Evolutionary conservation across 2,113 vertebrate genomes (phyloP).

Genomic region (Semnornis frantzii): DNA sequence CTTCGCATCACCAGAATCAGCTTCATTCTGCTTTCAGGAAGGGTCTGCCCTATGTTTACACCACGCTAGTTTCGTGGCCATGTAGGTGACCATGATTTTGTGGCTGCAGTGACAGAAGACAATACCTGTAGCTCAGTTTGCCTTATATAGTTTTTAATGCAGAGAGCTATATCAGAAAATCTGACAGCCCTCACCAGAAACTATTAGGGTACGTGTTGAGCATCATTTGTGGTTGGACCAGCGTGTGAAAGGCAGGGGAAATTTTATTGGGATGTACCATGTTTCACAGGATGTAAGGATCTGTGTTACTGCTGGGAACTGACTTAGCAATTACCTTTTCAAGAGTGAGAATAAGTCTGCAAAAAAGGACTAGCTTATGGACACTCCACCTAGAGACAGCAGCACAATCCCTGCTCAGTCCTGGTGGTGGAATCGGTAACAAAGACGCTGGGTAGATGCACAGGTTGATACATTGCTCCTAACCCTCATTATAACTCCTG

Average conservation of each 20-base stretch:
- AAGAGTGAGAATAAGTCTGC: not conserved
- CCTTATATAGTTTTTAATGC: not conserved
- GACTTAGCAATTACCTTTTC: not conserved
- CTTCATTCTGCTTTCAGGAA: not conserved
- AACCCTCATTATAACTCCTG: not conserved
- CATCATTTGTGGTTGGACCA: not conserved
- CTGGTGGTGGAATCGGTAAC: not conserved
- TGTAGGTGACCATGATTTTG: not conserved
- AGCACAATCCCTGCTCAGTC: not conserved
- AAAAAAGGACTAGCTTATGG: not conserved
- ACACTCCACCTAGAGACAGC: slow-evolving; percentile 17
- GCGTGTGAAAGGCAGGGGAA: not conserved
- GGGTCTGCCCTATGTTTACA: not conserved
- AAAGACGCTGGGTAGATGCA: not conserved
- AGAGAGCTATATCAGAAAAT: not conserved
- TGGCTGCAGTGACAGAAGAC: not conserved
- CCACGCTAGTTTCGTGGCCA: not conserved
- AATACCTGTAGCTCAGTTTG: not conserved
- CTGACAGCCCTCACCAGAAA: not conserved
- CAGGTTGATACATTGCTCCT: slow-evolving; percentile 4
- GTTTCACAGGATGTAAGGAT: not conserved
- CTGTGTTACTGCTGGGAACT: not conserved
- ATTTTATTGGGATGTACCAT: not conserved
- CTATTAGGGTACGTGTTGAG: not conserved
- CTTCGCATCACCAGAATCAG: not conserved